phyloP scores from a whole-genome alignment of 2,113 vertebrate species.

The Tragelaphus imberbis region DNA sequence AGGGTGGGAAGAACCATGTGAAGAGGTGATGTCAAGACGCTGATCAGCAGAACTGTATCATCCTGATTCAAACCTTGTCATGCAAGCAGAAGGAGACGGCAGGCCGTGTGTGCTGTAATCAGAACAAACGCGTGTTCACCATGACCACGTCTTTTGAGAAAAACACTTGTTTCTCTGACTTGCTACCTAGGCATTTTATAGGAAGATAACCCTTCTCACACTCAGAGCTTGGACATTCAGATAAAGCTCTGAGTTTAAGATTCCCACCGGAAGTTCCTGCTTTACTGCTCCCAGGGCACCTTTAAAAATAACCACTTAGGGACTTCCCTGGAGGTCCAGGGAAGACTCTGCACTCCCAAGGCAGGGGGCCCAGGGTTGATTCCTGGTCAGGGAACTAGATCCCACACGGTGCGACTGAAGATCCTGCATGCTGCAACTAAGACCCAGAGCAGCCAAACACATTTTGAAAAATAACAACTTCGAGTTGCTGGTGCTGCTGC shows the following conservation, averaged over 20 bases:
- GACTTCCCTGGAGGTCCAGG: neutral
- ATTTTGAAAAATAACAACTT: too few species aligned
- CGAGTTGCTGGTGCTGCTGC: too few species aligned
- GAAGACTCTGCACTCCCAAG: neutral
- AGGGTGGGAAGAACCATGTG: neutral
- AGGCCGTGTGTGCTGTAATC: neutral
- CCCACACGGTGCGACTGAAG: too few species aligned
- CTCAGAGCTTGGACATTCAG: neutral
- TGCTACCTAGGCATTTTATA: neutral
- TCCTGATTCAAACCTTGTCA: neutral
- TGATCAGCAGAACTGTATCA: neutral
- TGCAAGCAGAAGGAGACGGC: accelerated
- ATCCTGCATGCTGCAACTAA: too few species aligned
- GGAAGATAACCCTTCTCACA: too few species aligned
- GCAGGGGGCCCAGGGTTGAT: too few species aligned
- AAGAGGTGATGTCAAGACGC: accelerated
- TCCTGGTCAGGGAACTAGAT: too few species aligned
- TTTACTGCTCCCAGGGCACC: neutral
- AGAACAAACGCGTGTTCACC: neutral
- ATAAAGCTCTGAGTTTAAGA: neutral
- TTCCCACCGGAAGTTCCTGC: neutral
- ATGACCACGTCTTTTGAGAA: neutral
- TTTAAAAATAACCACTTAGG: neutral
- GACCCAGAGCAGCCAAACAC: too few species aligned
- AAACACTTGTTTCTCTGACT: too few species aligned